Base-by-base conservation (phyloP, 2,888 invertebrate genomes). In the Dolomedes plantarius region DNA sequence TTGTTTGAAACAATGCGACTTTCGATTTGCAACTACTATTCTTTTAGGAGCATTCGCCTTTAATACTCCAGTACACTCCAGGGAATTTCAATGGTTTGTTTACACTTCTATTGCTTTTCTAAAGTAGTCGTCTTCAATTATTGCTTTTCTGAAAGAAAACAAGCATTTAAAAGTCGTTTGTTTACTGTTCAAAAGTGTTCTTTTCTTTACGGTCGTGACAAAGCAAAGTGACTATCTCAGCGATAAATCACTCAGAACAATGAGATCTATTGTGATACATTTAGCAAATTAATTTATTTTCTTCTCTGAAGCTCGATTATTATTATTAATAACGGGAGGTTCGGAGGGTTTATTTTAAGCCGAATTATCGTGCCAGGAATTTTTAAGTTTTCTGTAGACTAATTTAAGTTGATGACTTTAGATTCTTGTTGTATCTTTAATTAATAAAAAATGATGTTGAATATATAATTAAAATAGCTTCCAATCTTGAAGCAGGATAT, bases 61-160 rank as follows among this genome's bases (percentile, higher is more conserved):
- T 46, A 46, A 16, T 46, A 16, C 46, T 16, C 36, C 36, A 13
- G 16, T 16, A 16, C 46, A 16, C 13, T 9, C 16, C 46, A 2
- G 2, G 16, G 46, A 56, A 23, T 23, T 56, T 56, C 56, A 56
- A 56, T 56, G 23, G 56, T 56, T 56, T 56, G 56, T 56, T 56
- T 56, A 56, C 56, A 56, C 23, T 23, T n/a, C 23, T 56, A 56
- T 56, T 56, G 56, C 23, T 56, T 23, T 11, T 23, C 23, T 6
- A 16, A 19, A 56, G 5, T 23, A 2, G 56, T 46, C 46, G 6
- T 56, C 56, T 11, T 16, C 56, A 56, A 56, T 23, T 56, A 56
- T 56, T 23, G 56, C 23, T 56, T 23, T 23, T 23, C 16, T 23
- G 3, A 56, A 23, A 56, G 23, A 23, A 56, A 56, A 56, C 19